These are phyloP conservation scores for Silurus meridionalis DNA, from an alignment of 2,113 vertebrate genomes.

Conservation along the genomic window DNA sequence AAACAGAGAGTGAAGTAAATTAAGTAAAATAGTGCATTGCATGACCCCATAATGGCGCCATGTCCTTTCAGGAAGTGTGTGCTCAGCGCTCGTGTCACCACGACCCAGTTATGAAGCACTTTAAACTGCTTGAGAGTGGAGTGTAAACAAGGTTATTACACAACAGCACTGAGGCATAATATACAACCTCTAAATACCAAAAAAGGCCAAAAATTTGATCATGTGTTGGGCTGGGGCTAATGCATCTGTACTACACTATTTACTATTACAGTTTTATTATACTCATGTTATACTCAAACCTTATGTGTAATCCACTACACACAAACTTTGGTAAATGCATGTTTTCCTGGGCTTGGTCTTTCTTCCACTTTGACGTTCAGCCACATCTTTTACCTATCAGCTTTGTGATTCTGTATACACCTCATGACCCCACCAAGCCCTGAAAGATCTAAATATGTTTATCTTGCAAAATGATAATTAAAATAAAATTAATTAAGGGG, in stretches of 20 bases:
- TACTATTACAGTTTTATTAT: not conserved
- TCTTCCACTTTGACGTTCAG: not conserved
- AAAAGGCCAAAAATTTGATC: not conserved
- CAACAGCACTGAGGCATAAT: conserved; percentile 67
- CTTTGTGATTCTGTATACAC: not conserved
- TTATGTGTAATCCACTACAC: not conserved
- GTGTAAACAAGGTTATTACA: conserved; percentile 68
- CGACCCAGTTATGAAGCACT: conserved; percentile 68
- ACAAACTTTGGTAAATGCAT: not conserved
- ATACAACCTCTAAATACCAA: conserved; percentile 47
- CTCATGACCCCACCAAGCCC: not conserved
- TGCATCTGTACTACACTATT: not conserved
- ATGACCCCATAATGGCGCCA: conserved; percentile 40
- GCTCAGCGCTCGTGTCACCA: conserved; percentile 52
- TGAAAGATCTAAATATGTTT: not conserved
- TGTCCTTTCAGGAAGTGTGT: conserved; percentile 32
- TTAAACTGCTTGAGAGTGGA: conserved; percentile 52
- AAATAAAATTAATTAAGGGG: too few relatives aligned
- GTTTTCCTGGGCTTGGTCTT: not conserved
- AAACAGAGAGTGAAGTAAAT: not conserved
- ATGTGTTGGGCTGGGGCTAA: not conserved
- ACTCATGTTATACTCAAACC: not conserved
- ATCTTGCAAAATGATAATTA: not conserved
- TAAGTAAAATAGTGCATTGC: not conserved
- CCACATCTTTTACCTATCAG: not conserved